Conservation (phyloP, 2,113 vertebrate species). For the Podiceps cristatus region DNA sequence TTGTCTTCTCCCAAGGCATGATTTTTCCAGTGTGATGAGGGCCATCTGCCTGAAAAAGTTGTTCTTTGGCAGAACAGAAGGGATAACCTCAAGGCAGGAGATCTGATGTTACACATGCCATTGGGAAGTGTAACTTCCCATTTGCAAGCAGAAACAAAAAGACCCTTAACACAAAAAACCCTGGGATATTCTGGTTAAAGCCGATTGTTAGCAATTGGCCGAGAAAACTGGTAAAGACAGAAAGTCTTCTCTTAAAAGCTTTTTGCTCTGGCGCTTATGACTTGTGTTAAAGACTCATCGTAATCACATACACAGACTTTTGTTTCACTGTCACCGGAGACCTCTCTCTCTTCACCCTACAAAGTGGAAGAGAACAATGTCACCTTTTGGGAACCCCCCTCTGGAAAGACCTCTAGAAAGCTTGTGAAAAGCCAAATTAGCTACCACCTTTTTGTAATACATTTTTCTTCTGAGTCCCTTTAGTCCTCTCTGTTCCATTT, state of each 20-base stretch:
- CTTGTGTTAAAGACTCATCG: not conserved
- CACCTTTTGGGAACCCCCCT: not conserved
- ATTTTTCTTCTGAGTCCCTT: not conserved
- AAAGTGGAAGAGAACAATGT: not conserved
- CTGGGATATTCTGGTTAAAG: not conserved
- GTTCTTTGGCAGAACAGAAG: not conserved
- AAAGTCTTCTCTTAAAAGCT: not conserved
- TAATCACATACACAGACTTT: not conserved
- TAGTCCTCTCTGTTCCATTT: not conserved
- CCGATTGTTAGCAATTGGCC: not conserved
- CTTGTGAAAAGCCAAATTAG: not conserved
- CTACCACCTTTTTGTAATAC: not conserved
- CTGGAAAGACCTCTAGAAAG: not conserved
- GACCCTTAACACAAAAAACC: accelerated
- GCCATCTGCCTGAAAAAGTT: not conserved
- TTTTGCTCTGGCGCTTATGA: not conserved
- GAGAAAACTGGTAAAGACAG: not conserved
- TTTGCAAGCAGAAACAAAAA: not conserved
- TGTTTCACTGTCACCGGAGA: not conserved
- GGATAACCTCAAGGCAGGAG: not conserved
- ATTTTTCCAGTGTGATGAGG: not conserved
- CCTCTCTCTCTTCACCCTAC: not conserved
- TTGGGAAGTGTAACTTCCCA: not conserved
- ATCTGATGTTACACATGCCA: not conserved
- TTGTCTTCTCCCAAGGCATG: not conserved